Conservation (phyloP, 2,888 invertebrate genomes). For the Polydrusus cervinus region DNA sequence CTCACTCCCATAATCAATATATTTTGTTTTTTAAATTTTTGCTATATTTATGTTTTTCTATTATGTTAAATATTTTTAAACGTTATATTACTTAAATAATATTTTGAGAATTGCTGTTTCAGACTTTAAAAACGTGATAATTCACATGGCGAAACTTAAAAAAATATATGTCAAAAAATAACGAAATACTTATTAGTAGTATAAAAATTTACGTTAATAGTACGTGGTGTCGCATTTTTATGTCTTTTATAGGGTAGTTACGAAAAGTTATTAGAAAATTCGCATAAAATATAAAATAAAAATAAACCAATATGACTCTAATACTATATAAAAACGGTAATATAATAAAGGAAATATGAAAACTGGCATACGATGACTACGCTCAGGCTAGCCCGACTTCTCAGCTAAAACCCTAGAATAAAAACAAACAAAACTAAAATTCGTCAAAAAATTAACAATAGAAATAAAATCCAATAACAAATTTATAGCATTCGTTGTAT, state of each 20-base stretch:
- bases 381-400: constrained; percentile 62
- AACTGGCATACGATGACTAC: constrained; percentile 71
- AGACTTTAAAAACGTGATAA: constrained; percentile 72
- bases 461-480: constrained; percentile 34
- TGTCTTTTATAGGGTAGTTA: constrained; percentile 66
- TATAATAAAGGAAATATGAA: constrained; percentile 62
- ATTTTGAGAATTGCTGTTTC: constrained; percentile 73
- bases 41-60: constrained; percentile 65
- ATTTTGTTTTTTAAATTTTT: constrained; percentile 56
- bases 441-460: constrained; percentile 42
- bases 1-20: constrained; percentile 61
- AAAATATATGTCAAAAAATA: constrained; percentile 70
- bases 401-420: constrained; percentile 51
- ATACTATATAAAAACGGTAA: constrained; percentile 67
- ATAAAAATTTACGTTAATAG: constrained; percentile 66
- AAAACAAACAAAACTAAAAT: constrained; percentile 50
- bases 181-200: constrained; percentile 68
- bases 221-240: constrained; percentile 67
- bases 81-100: constrained; percentile 69
- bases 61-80: constrained; percentile 62
- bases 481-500: constrained; percentile 66
- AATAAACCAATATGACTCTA: constrained; percentile 65
- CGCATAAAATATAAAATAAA: constrained; percentile 53
- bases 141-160: constrained; percentile 70
- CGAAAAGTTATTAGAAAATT: constrained; percentile 33